Evolutionary conservation across 2,113 vertebrate species (phyloP), one percentile per base, ranked within the genome.

Genomic region (Neopipo cinnamomea): DNA sequence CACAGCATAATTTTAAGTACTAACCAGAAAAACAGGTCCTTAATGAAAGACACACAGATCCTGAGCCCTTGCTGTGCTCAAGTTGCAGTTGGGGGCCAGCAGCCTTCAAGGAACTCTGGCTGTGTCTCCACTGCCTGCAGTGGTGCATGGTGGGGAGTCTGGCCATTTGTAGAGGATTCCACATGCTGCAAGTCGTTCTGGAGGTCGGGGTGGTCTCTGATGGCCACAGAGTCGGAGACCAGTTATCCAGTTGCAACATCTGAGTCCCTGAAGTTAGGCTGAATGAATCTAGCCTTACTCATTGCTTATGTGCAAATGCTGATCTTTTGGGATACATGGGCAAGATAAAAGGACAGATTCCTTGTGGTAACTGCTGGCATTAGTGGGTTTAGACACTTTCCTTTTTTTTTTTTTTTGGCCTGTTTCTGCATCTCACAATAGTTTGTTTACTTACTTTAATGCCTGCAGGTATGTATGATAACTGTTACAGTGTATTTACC

Each of bases 401-500:
- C 5, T 24, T 49, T 49, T 31, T 39, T 53, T 31, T 78, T 8
- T 41, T 41, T 46, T 67, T 68, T 70, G 9, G 9, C 44, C n/a
- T 42, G 28, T 75, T 58, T 85, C 37, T 59, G 14, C n/a, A 23
- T 70, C 56, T 93, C n/a, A 50, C 0, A 1, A 4, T 55, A 35
- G 25, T 46, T 44, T 81, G 14, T 71, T 75, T 85, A 3, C 30
- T 66, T 56, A 17, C 71, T 73, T 87, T 58, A 86, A 74, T 66
- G 23, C 76, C 72, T 87, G 49, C 85, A 96, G 91, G 39, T 95
- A 41, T 78, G 82, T 70, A 83, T 27, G 0, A 73, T 49, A 12
- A 88, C 89, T 33, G 10, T 88, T 47, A 90, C 82, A 6, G 56
- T 85, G 9, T 95, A 95, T 66, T 72, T 96, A 44, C 93, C 83